Evolutionary conservation across 2,888 invertebrate species (phyloP), one percentile per base, ranked within the genome.

Genomic region (Exocentrus adspersus): DNA sequence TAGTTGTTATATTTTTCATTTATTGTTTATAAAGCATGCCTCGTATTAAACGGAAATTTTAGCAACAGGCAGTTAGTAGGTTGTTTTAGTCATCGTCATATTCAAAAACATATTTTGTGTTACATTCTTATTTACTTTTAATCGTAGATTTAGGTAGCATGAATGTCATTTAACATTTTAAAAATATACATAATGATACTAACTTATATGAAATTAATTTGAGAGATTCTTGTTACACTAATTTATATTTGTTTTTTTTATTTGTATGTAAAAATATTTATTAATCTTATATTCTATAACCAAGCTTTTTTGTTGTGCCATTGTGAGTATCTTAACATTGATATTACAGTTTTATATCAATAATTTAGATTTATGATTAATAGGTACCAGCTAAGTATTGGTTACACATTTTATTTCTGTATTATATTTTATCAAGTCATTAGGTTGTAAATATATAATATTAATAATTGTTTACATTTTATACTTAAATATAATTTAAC

Each of bases 381-480:
- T 45, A 21, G 17, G 42, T n/a, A n/a, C n/a, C n/a, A n/a, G n/a
- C n/a, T n/a, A 42, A 51, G 41, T 43, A 37, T 45, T n/a, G n/a
- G n/a, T 32, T 53, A 30, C 37, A 14, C 53, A 5, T 57, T 45
- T 46, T 63, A 54, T 60, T 48, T 50, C 54, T 53, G 45, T n/a
- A 28, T 12, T 28, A 46, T 19, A 32, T 57, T 56, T 43, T 28
- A 54, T 54, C 24, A 9, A 24, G 28, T 43, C 20, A 19, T 17
- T 28, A 57, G 20, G 20, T 61, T 70, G 65, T 71, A 68, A 24
- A 67, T 68, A 66, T n/a, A n/a, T n/a, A 24, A 53, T 54, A 16
- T 67, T 62, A 65, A 68, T 65, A 66, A 67, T 68, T 72, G 53
- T 70, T 69, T 66, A 51, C 61, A 60, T 60, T 62, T 67, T 70